A percentile compares a stretch with the other conserved stretches of the same genome.
Conservation (phyloP, 2,888 invertebrate genomes). For the Microctonus aethiopoides region DNA sequence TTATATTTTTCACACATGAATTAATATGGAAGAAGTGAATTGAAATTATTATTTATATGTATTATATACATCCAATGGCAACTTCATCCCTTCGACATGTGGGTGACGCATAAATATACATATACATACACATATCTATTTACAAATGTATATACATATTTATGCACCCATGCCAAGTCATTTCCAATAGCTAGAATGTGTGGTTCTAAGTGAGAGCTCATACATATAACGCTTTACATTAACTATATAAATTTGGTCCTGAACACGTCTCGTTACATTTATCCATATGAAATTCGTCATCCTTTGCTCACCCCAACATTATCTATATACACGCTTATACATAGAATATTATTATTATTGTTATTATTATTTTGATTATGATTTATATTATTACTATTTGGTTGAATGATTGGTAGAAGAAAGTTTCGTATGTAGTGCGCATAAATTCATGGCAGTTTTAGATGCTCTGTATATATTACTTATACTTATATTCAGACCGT, state of each 20-base stretch:
- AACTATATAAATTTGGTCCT: slow-evolving; percentile 30
- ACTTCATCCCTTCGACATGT: slow-evolving; percentile 10
- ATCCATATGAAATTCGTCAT: slow-evolving; percentile 24
- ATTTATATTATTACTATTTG: not conserved
- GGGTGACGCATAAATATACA: slow-evolving; percentile 62
- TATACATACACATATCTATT: not conserved
- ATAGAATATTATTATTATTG: slow-evolving; percentile 8
- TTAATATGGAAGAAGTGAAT: not conserved
- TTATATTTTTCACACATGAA: not conserved
- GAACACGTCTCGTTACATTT: slow-evolving; percentile 19
- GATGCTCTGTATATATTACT: not conserved
- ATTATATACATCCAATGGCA: slow-evolving; percentile 5
- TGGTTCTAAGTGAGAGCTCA: slow-evolving; percentile 40
- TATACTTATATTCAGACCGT: slow-evolving; percentile 10
- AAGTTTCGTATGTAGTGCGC: not conserved
- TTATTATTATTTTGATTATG: too few species aligned
- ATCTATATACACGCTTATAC: slow-evolving; percentile 7
- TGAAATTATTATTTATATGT: slow-evolving; percentile 3
- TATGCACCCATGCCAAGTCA: slow-evolving; percentile 55
- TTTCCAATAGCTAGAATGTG: slow-evolving; percentile 35
- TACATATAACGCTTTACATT: slow-evolving; percentile 61
- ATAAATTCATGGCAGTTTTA: not conserved
- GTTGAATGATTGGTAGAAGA: not conserved
- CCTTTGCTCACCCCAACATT: slow-evolving; percentile 5
- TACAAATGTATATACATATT: slow-evolving; percentile 50